Evolutionary conservation across 1,140 invertebrate species (phyloP), one percentile per base, ranked within the genome.

Genomic region (Drosophila virilis): DNA sequence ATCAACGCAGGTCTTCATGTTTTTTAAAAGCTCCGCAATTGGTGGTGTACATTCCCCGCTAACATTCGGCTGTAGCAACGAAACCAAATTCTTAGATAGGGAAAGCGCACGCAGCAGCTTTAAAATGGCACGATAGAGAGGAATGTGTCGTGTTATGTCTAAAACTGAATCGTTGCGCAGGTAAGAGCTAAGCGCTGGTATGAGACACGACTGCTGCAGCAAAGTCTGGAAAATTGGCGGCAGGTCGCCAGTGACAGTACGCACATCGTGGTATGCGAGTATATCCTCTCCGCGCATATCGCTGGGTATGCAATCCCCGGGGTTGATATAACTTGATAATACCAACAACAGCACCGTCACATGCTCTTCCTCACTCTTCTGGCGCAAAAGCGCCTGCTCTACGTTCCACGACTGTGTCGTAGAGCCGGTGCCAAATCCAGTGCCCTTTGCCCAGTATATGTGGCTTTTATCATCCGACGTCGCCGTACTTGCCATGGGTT

Each of bases 371-470:
- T 99, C 97, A 73, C 96, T 96, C 51, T 95, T 95, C 91, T 98
- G 97, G 9, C 97, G 94, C 52, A 97, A 91, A n/a, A 99, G 92
- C 28, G 97, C 97, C 84, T 98, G 97, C 84, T 98, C 97, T 8
- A 98, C 97, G 92, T 99, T 98, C 98, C 98, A 99, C 33, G 96
- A 97, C 84, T 98, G 98, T 61, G 97, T 96, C 1, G 97, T 99
- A 1, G 97, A 98, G 1, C 98, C 98, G 0, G 98, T 98, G 10
- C 98, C 98, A 92, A 98, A 99, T 4, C 98, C 98, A 1, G 98
- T 98, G 7, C 96, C 96, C 90, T 98, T 98, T 0, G 98, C 98
- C 98, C 98, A 99, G 92, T 98, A 98, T 69, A 97, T 93, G 86
- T 98, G 97, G 1, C 95, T 95, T 77, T 97, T 97, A 65, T 97